Percentiles rank a stretch among this genome's conserved stretches.
These are phyloP conservation scores for Rhipidura dahli DNA, from an alignment of 2,113 vertebrate genomes.

Conservation along the genomic window DNA sequence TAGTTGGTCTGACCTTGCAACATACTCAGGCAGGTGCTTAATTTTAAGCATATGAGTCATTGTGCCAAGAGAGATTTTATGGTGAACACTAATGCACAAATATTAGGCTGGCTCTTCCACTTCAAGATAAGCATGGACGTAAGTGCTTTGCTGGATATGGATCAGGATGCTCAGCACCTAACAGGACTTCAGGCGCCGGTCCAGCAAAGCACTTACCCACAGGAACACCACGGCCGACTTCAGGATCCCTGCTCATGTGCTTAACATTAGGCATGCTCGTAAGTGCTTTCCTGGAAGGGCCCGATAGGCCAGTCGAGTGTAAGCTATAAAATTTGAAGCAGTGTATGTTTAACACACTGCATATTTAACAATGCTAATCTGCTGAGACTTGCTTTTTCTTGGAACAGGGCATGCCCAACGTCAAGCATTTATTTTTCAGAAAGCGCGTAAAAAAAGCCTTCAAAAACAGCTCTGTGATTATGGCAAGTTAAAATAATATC, in stretches of 20 bases:
- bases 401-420: background rate
- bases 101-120: slow-evolving; percentile 8
- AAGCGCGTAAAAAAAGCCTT: background rate
- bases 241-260: slow-evolving; percentile 49
- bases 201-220: slow-evolving; percentile 59
- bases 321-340: slow-evolving; percentile 57
- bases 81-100: slow-evolving; percentile 35
- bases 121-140: slow-evolving; percentile 28
- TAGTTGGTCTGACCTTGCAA: background rate
- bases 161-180: slow-evolving; percentile 64
- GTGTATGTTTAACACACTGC: slow-evolving; percentile 9
- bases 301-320: slow-evolving; percentile 19
- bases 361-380: slow-evolving; percentile 54
- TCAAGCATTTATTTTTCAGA: slow-evolving; percentile 29
- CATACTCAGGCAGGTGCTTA: slow-evolving; percentile 44
- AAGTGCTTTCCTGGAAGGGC: slow-evolving; percentile 64
- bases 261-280: slow-evolving; percentile 54
- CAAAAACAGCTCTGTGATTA: slow-evolving; percentile 41
- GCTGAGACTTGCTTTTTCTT: slow-evolving; percentile 59
- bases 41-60: background rate
- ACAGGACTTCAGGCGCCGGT: slow-evolving; percentile 29
- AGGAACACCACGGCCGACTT: background rate
- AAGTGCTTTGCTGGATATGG: slow-evolving; percentile 64
- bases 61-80: slow-evolving; percentile 34
- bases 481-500: slow-evolving; percentile 21